phyloP scores from a whole-genome alignment of 2,113 vertebrate species.

The Vulpes ferrilata region DNA sequence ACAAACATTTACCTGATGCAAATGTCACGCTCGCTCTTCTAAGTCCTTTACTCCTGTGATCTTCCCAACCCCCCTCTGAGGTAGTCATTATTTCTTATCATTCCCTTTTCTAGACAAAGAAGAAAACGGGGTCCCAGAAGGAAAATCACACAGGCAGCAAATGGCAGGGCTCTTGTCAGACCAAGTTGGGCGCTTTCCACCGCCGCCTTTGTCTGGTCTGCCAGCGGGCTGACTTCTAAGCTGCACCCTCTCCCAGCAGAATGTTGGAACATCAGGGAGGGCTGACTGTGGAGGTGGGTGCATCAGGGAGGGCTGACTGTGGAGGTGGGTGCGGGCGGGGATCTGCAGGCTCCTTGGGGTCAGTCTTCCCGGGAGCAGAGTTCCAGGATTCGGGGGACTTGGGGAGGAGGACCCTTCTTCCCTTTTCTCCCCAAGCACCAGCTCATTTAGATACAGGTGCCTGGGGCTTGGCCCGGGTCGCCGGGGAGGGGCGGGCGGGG shows the following conservation, averaged over 20 bases:
- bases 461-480: neutral
- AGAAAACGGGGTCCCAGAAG: neutral
- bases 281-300: neutral
- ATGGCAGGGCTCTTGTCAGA: neutral
- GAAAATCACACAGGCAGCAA: neutral
- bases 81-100: neutral
- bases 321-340: neutral
- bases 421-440: neutral
- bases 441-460: constrained; percentile 74
- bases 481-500: neutral
- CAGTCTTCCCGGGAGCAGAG: neutral
- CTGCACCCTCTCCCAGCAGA: neutral
- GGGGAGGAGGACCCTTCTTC: neutral
- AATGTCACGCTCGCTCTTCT: neutral
- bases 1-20: neutral
- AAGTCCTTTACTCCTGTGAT: neutral
- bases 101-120: neutral
- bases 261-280: neutral
- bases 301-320: too few relatives aligned
- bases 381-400: neutral
- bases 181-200: neutral
- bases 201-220: neutral
- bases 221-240: neutral
- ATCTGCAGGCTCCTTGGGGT: neutral
- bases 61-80: neutral